Evolutionary conservation across 2,113 vertebrate genomes (phyloP).

Genomic region (Pangasianodon gigas): DNA sequence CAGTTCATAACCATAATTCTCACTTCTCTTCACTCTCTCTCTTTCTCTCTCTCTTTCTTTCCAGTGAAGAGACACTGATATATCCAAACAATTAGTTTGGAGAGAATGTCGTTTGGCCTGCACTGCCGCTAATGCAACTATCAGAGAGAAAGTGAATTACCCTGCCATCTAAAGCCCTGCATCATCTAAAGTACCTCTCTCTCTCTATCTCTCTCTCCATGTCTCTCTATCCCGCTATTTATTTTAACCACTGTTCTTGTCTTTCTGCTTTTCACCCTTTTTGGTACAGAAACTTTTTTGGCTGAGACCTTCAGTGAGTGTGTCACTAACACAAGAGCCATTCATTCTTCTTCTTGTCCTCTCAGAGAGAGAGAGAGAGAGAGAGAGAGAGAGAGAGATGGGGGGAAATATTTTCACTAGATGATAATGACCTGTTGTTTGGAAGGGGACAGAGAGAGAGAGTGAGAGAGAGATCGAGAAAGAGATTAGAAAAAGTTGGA

Average conservation of each 20-base stretch:
- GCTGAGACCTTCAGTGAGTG: slow-evolving; percentile 22
- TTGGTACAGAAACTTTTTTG: slow-evolving; percentile 41
- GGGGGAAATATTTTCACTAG: not conserved
- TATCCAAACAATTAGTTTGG: slow-evolving; percentile 52
- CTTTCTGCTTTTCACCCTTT: not conserved
- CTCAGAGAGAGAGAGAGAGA: not conserved
- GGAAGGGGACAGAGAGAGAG: not conserved
- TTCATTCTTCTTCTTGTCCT: slow-evolving; percentile 41
- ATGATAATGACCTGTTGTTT: slow-evolving; percentile 1
- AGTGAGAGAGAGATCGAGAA: not conserved
- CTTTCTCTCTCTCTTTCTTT: not conserved
- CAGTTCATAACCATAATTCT: slow-evolving; percentile 4
- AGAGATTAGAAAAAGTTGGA: too few relatives aligned
- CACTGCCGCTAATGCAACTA: slow-evolving; percentile 42
- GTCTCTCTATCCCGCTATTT: not conserved
- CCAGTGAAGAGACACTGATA: slow-evolving; percentile 34
- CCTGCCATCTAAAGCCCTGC: slow-evolving; percentile 25
- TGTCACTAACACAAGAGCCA: slow-evolving; percentile 44
- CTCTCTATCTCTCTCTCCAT: not conserved
- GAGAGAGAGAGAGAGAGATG: not conserved
- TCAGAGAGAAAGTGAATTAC: slow-evolving; percentile 53
- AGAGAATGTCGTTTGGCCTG: slow-evolving; percentile 40
- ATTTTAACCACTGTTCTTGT: not conserved
- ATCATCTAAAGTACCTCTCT: slow-evolving; percentile 12
- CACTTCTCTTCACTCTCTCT: not conserved